Conservation (phyloP, 2,888 invertebrate species). For the Frankliniella intonsa region DNA sequence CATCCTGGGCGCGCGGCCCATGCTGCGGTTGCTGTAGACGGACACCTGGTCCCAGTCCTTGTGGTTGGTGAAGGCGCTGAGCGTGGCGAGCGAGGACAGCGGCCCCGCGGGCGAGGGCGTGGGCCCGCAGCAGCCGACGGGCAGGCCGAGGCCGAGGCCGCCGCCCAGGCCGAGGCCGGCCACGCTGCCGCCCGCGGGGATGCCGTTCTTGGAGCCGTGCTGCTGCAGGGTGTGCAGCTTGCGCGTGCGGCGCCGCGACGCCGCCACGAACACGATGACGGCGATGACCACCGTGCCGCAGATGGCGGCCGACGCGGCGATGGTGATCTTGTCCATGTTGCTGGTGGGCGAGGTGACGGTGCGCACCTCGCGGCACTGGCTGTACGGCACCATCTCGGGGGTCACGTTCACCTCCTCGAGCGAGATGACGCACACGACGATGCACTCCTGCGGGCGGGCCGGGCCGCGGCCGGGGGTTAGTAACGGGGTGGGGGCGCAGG, state of each 20-base stretch:
- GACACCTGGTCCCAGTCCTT: constrained; percentile 88
- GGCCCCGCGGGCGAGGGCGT: constrained; percentile 76
- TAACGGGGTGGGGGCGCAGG: too few relatives aligned
- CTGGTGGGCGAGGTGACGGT: constrained; percentile 77
- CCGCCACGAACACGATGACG: constrained; percentile 83
- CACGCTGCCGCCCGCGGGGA: constrained; percentile 52
- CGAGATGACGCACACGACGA: constrained; percentile 88
- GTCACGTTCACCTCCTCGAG: constrained; percentile 83
- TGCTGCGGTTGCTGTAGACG: constrained; percentile 84
- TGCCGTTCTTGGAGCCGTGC: constrained; percentile 57
- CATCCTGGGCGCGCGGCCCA: constrained; percentile 74
- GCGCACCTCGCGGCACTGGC: constrained; percentile 83
- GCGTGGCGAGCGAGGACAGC: constrained; percentile 73
- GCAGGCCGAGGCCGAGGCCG: constrained; percentile 54
- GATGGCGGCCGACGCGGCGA: constrained; percentile 87
- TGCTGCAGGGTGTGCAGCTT: constrained; percentile 65
- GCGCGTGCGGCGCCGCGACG: constrained; percentile 71
- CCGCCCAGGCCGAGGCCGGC: constrained; percentile 11
- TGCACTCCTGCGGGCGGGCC: constrained; percentile 66
- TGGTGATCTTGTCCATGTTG: constrained; percentile 93
- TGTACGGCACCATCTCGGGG: constrained; percentile 77
- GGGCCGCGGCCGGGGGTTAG: too few relatives aligned
- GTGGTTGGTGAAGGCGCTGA: constrained; percentile 78
- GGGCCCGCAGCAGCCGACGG: constrained; percentile 73
- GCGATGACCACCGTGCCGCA: constrained; percentile 88